Base-by-base conservation (phyloP, 2,113 vertebrate genomes). In the Calidris pugnax region DNA sequence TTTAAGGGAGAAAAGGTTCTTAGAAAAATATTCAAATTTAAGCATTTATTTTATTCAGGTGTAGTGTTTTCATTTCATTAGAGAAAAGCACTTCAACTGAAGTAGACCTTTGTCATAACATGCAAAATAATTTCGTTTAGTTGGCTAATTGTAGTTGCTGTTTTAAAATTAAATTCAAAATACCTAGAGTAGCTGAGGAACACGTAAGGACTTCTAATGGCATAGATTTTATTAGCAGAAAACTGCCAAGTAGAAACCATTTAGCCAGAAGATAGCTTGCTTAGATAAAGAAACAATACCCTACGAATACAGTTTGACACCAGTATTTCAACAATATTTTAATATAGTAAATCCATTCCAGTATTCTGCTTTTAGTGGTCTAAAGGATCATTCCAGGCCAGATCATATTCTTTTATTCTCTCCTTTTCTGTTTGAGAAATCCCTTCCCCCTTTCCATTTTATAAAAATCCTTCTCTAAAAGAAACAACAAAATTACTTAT, bases 401-500 rank as follows among this genome's bases (percentile, higher is more conserved):
- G n/a, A 78, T 51, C 41, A 19, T 12, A 87, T n/a, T 26, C 19
- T 93, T 51, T 32, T 48, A 86, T 69, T 77, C 88, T 62, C 53
- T 95, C 62, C 47, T 85, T 85, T 67, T 90, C 90, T 95, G 71
- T 35, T 68, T 56, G 69, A 87, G 56, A 71, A 95, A 95, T 91
- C 92, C 91, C 86, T 57, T 67, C 90, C 95, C 62, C 81, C 90
- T 89, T 97, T 90, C 89, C 91, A 95, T 92, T 88, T 92, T 75
- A 89, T 71, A 73, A 77, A 89, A 86, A 69, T 33, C 55, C 66
- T 73, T 74, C 90, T 85, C 82, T 90, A 57, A 84, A 96, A 97
- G 89, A 92, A 95, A 97, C 67, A 96, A 92, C 94, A 95, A 71
- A 85, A 93, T 93, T 87, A 86, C 95, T 96, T 91, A 84, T 77